These are phyloP conservation scores for Meloidogyne floridensis DNA, from an alignment of 1,140 invertebrate genomes.

Conservation along the genomic window DNA sequence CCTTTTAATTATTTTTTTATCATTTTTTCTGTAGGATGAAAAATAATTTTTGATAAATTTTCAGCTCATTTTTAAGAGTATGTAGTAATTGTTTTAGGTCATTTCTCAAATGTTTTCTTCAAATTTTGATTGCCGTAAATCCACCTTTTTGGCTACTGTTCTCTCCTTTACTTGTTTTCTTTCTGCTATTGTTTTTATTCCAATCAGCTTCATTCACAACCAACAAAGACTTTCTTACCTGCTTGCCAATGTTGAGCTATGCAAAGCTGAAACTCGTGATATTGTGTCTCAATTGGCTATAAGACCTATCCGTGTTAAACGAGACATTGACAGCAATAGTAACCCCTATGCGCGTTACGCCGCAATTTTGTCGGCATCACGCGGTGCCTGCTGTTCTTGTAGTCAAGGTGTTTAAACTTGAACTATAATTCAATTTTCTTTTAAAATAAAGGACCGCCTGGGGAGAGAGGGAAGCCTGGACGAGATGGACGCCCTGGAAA, in stretches of 20 bases:
- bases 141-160: constrained; percentile 48
- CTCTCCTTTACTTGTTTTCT: constrained; percentile 51
- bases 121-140: constrained; percentile 41
- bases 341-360: constrained; percentile 46
- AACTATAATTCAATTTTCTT: too few species aligned
- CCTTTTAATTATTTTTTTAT: too few species aligned
- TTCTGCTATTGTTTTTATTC: constrained; percentile 50
- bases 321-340: constrained; percentile 14
- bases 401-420: too few species aligned
- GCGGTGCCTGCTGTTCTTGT: constrained; percentile 32
- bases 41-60: too few species aligned
- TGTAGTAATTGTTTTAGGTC: too few species aligned
- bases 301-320: not conserved
- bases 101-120: too few species aligned
- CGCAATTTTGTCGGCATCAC: constrained; percentile 28
- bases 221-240: constrained; percentile 57
- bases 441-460: constrained; percentile 1
- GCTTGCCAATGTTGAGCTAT: constrained; percentile 56
- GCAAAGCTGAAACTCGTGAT: constrained; percentile 56
- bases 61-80: too few species aligned
- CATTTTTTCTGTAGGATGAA: too few species aligned
- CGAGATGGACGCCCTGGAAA: constrained; percentile 32
- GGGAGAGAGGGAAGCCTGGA: not conserved
- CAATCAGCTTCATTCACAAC: constrained; percentile 54
- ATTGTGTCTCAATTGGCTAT: constrained; percentile 44